phyloP scores from a whole-genome alignment of 2,888 invertebrate genomes.

The Drosophila quinaria region DNA sequence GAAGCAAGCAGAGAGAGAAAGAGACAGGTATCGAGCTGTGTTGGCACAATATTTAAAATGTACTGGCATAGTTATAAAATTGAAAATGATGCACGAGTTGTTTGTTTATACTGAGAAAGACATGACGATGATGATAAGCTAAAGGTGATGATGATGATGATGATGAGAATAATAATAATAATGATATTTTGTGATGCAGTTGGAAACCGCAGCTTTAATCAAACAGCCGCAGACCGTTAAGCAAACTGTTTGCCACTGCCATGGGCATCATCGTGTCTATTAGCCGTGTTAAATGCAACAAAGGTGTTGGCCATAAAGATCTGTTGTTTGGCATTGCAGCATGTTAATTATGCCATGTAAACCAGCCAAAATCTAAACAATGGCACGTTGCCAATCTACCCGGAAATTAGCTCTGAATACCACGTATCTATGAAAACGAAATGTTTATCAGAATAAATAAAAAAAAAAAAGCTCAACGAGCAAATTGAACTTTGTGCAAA shows the following conservation, averaged over 20 bases:
- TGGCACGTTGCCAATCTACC: slow-evolving; percentile 57
- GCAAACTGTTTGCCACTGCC: slow-evolving; percentile 28
- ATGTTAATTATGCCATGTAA: slow-evolving; percentile 60
- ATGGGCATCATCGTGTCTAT: neutral
- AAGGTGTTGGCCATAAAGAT: slow-evolving; percentile 61
- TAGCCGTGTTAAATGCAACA: slow-evolving; percentile 36
- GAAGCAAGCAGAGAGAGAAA: neutral
- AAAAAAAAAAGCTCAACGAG: slow-evolving; percentile 51
- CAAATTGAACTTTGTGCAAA: slow-evolving; percentile 69
- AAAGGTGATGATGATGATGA: slow-evolving; percentile 6
- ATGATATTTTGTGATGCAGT: slow-evolving; percentile 27
- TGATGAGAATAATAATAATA: slow-evolving; percentile 33
- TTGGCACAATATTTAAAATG: slow-evolving; percentile 24
- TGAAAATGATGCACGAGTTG: slow-evolving; percentile 19
- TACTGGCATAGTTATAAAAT: slow-evolving; percentile 24
- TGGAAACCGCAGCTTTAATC: slow-evolving; percentile 42
- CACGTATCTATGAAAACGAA: slow-evolving; percentile 7
- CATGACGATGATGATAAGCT: slow-evolving; percentile 19
- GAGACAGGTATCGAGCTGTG: neutral
- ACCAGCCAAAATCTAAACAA: slow-evolving; percentile 53
- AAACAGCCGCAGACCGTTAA: slow-evolving; percentile 26
- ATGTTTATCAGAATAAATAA: slow-evolving; percentile 64
- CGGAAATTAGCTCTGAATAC: slow-evolving; percentile 27
- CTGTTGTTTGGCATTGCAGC: slow-evolving; percentile 25
- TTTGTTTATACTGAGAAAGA: slow-evolving; percentile 35